Conservation (phyloP, 2,888 invertebrate species). For the Tethea ocularis region DNA sequence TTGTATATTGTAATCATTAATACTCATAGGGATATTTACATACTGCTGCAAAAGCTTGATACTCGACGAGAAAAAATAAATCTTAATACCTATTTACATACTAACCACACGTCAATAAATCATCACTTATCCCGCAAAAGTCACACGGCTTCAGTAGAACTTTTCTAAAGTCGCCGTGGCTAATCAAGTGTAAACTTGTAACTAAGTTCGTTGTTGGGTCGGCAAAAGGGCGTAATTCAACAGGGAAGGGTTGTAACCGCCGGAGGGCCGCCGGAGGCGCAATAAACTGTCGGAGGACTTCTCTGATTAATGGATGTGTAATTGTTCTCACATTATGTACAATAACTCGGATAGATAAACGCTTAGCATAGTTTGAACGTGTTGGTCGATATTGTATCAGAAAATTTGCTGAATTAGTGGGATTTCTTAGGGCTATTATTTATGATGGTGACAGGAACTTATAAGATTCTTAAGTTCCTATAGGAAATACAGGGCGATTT, state of each 20-base stretch:
- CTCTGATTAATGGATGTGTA: slow-evolving; percentile 76
- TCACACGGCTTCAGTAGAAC: slow-evolving; percentile 44
- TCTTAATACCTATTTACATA: slow-evolving; percentile 14
- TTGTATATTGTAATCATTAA: no score
- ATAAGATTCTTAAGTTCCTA: no score
- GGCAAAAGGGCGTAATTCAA: slow-evolving; percentile 63
- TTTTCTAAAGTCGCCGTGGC: slow-evolving; percentile 58
- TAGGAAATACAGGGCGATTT: no score
- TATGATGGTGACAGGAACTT: no score
- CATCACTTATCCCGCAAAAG: slow-evolving; percentile 42
- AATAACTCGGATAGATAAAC: slow-evolving; percentile 65
- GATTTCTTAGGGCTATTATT: background rate
- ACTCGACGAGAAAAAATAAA: background rate
- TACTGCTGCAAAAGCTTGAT: background rate
- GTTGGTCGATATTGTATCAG: slow-evolving; percentile 7
- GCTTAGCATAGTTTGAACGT: slow-evolving; percentile 28
- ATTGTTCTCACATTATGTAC: slow-evolving; percentile 79
- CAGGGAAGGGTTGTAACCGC: slow-evolving; percentile 64
- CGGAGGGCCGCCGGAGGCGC: slow-evolving; percentile 63
- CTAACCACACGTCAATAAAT: slow-evolving; percentile 39
- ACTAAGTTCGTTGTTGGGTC: slow-evolving; percentile 31
- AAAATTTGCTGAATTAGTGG: background rate
- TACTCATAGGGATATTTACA: no score
- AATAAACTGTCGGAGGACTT: slow-evolving; percentile 69
- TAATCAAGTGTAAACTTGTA: slow-evolving; percentile 74